Evolutionary conservation across 2,797 vertebrate species (phyloP).

Genomic region (Acropternis orthonyx): DNA sequence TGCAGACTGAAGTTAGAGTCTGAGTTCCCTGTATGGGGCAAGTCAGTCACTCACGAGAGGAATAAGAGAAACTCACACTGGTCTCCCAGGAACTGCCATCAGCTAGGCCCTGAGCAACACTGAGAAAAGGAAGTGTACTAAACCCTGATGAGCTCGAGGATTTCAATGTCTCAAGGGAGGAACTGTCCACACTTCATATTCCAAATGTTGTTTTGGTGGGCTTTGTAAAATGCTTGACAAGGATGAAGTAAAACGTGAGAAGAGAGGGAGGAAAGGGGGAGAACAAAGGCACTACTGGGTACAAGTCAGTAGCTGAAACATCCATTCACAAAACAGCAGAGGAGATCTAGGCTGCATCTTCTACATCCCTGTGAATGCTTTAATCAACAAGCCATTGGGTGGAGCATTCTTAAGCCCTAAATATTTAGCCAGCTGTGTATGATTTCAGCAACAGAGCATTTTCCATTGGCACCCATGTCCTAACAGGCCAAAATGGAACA

Average conservation of each 20-base stretch:
- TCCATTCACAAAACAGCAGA: background rate
- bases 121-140: background rate
- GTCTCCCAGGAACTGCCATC: background rate
- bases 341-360: background rate
- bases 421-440: background rate
- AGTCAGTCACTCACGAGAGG: background rate
- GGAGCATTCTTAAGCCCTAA: constrained; percentile 3
- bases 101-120: background rate
- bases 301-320: background rate
- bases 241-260: background rate
- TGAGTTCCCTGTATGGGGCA: background rate
- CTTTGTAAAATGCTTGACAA: background rate
- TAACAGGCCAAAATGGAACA: constrained; percentile 25
- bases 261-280: background rate
- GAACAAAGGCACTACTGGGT: background rate
- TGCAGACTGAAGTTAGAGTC: background rate
- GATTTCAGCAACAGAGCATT: background rate
- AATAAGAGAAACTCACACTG: background rate
- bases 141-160: background rate
- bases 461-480: constrained; percentile 5
- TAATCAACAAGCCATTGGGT: background rate
- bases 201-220: background rate
- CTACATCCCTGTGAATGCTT: background rate
- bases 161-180: background rate
- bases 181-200: background rate